Conservation (phyloP, 2,113 vertebrate genomes). For the Mandrillus leucophaeus region DNA sequence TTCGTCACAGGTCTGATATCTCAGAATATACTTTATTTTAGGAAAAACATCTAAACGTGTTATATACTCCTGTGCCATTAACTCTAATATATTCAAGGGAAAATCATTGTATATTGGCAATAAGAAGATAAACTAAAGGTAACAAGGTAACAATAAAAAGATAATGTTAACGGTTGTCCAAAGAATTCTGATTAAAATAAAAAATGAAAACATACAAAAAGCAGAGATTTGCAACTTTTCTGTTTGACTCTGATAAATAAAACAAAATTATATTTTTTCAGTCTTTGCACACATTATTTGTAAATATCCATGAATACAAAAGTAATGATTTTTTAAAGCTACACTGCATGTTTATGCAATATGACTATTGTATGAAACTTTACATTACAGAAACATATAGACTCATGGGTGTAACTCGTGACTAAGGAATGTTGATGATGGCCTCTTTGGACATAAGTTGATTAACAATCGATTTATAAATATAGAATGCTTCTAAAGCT, state of each 20-base stretch:
- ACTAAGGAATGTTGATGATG: background rate
- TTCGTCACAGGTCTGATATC: background rate
- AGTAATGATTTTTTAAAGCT: background rate
- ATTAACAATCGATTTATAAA: background rate
- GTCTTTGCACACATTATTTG: background rate
- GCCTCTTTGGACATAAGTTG: background rate
- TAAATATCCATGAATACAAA: background rate
- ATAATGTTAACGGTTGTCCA: background rate
- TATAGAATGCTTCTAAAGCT: background rate
- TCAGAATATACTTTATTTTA: background rate
- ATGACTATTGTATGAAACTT: background rate
- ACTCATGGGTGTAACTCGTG: background rate
- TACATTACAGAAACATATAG: background rate
- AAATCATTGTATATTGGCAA: background rate
- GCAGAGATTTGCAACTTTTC: background rate
- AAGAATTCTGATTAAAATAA: conserved; percentile 4
- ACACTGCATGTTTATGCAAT: background rate
- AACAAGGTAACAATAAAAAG: background rate
- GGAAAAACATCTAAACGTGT: background rate
- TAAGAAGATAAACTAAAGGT: background rate
- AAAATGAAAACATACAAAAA: background rate
- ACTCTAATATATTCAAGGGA: background rate
- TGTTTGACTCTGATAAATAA: background rate
- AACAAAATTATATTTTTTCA: background rate
- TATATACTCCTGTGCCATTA: background rate